Percentiles rank a stretch among this genome's conserved stretches.
These are phyloP conservation scores for Lepisosteus osseus DNA, from an alignment of 2,113 vertebrate species.

Conservation along the genomic window DNA sequence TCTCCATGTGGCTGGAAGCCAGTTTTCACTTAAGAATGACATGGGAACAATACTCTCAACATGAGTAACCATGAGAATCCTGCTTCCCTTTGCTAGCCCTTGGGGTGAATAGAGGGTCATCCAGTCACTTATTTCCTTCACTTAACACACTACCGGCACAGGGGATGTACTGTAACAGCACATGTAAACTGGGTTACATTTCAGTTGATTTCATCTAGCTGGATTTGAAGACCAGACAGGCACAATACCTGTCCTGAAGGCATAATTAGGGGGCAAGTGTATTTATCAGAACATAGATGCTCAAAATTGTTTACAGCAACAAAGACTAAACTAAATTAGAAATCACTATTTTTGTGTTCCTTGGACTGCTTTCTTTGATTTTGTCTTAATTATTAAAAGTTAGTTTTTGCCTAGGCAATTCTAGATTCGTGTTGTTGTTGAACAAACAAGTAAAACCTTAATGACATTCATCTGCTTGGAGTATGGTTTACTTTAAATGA, in stretches of 20 bases:
- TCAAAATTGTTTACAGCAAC: neutral
- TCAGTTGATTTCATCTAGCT: neutral
- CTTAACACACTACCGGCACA: neutral
- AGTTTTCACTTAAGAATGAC: neutral
- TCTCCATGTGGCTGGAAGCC: neutral
- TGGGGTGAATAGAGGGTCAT: neutral
- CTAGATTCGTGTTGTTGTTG: too few species aligned
- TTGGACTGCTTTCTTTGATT: neutral
- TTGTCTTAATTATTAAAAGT: neutral
- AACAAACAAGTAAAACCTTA: too few species aligned
- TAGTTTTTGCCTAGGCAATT: too few species aligned
- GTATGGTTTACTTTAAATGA: too few species aligned
- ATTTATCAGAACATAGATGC: neutral
- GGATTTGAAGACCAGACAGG: neutral
- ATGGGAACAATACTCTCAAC: slow-evolving; percentile 6
- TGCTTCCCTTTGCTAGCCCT: neutral
- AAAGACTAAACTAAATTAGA: neutral
- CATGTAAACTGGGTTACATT: neutral
- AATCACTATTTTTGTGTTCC: neutral
- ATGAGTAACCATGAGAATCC: neutral
- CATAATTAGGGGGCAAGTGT: neutral
- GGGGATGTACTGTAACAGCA: neutral
- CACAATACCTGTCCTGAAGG: neutral
- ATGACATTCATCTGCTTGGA: too few species aligned
- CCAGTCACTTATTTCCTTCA: neutral